Evolutionary conservation across 2,113 vertebrate genomes (phyloP).

Genomic region (Synodontis membranacea): DNA sequence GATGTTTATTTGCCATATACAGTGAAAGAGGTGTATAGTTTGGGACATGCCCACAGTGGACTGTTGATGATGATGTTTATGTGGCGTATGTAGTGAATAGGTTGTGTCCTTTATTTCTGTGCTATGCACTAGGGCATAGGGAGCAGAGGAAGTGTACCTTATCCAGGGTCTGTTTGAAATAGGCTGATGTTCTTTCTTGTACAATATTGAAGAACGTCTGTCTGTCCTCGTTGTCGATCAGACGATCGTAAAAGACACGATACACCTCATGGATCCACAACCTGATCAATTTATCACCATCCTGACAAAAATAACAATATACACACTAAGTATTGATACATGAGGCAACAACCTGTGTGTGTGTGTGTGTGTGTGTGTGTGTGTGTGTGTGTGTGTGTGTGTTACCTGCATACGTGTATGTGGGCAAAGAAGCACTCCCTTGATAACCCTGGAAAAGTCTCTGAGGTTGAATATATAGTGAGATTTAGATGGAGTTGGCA

Average conservation of each 20-base stretch:
- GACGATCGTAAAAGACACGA: constrained; percentile 90
- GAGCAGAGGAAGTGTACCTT: constrained; percentile 70
- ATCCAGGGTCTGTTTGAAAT: constrained; percentile 82
- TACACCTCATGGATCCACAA: constrained; percentile 95
- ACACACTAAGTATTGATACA: neutral
- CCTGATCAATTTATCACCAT: constrained; percentile 85
- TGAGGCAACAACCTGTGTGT: constrained; percentile 45
- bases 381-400: constrained; percentile 6
- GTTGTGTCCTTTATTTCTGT: neutral
- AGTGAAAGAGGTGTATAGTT: neutral
- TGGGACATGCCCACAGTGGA: no score
- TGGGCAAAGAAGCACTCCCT: constrained; percentile 85
- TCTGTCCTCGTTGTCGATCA: constrained; percentile 82
- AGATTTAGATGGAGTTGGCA: constrained; percentile 92
- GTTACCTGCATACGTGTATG: constrained; percentile 84
- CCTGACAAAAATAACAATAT: constrained; percentile 65
- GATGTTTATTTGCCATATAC: neutral
- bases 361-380: constrained; percentile 60
- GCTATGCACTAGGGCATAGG: neutral
- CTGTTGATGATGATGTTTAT: neutral
- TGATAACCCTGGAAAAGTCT: constrained; percentile 88
- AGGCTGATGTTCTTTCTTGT: constrained; percentile 77
- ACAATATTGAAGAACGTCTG: constrained; percentile 83
- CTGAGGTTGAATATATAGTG: constrained; percentile 93
- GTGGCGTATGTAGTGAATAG: neutral